These are phyloP conservation scores for Acanthornis magna DNA, from an alignment of 2,797 vertebrate genomes.

Conservation along the genomic window DNA sequence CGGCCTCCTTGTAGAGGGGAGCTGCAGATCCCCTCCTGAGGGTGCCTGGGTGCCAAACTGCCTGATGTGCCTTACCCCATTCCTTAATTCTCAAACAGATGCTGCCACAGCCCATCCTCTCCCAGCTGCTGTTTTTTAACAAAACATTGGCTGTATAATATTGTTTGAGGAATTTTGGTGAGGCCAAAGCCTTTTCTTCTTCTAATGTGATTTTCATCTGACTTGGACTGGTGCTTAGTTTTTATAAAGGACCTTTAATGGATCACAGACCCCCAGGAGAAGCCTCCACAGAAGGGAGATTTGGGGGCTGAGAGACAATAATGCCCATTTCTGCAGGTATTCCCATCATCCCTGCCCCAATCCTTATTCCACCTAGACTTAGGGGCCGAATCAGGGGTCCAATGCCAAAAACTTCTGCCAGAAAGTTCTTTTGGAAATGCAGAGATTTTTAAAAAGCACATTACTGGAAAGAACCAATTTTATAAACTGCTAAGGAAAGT, in stretches of 20 bases:
- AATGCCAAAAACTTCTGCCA: not conserved
- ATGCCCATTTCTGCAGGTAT: not conserved
- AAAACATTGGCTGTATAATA: not conserved
- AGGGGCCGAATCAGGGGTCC: not conserved
- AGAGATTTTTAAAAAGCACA: not conserved
- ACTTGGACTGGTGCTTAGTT: not conserved
- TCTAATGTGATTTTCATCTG: not conserved
- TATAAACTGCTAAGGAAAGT: not conserved
- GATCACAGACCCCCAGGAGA: not conserved
- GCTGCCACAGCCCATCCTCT: not conserved
- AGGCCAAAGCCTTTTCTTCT: not conserved
- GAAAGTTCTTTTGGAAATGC: not conserved
- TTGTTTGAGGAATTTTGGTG: not conserved
- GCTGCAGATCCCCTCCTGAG: not conserved
- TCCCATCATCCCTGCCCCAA: not conserved
- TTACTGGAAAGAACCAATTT: not conserved
- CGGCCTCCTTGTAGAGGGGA: accelerated
- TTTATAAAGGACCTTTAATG: not conserved
- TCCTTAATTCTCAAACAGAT: not conserved
- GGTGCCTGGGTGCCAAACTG: not conserved
- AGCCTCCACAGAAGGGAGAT: not conserved
- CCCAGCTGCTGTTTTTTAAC: not conserved
- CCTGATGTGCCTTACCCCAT: not conserved
- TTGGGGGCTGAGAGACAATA: not conserved
- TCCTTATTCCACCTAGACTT: not conserved